Conservation (phyloP, 2,888 invertebrate species). For the Drosophila emarginata region DNA sequence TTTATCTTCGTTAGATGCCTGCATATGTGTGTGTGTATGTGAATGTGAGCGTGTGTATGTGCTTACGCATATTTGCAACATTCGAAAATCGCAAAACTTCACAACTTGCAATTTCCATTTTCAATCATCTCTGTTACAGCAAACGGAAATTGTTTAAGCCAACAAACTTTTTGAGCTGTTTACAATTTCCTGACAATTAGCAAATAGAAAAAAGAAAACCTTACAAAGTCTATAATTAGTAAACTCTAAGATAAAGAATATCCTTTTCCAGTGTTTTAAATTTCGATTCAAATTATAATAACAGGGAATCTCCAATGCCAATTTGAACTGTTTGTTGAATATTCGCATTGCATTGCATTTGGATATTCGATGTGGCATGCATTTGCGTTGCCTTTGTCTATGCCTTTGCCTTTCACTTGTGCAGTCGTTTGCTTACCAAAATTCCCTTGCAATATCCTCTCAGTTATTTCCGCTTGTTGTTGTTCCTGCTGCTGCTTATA, state of each 20-base stretch:
- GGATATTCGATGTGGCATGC: conserved; percentile 20
- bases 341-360: conserved; percentile 22
- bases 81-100: conserved; percentile 50
- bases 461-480: conserved; percentile 75
- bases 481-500: conserved; percentile 36
- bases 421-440: conserved; percentile 39
- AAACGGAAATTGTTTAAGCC: conserved; percentile 43
- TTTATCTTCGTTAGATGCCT: conserved; percentile 63
- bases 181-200: conserved; percentile 57
- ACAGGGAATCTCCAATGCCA: no score
- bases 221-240: conserved; percentile 54
- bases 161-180: conserved; percentile 26
- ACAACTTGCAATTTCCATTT: conserved; percentile 10
- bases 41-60: conserved; percentile 15
- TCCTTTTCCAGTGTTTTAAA: background rate
- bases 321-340: conserved; percentile 36
- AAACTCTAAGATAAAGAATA: conserved; percentile 15
- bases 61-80: conserved; percentile 39
- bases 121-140: conserved; percentile 30
- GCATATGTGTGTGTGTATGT: background rate
- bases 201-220: conserved; percentile 30
- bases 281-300: conserved; percentile 40
- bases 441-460: conserved; percentile 72
- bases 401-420: conserved; percentile 19
- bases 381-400: conserved; percentile 18